Base-by-base conservation (phyloP, 1,140 invertebrate species). In the Aphelenchoides fujianensis region DNA sequence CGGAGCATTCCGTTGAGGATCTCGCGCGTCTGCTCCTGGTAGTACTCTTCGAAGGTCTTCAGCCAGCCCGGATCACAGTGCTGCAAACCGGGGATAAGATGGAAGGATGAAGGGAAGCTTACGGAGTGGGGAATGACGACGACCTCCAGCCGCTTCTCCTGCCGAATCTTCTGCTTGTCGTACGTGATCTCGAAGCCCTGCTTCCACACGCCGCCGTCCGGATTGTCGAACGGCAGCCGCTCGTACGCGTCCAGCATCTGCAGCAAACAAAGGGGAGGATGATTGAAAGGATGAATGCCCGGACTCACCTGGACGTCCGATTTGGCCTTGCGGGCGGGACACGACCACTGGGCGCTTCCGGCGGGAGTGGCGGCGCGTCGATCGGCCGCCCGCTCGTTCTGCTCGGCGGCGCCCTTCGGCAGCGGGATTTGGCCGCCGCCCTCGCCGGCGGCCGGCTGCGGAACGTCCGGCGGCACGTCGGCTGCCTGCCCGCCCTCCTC, bases 121-220 rank as follows among this genome's bases (percentile, higher is more conserved):
- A n/a, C n/a, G 0, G 94, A 97, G 87, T 98, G 95, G 2, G 95
- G 95, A 7, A 98, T 89, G n/a, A 98, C 91, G 85, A 96, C 93
- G 0, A 98, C 92, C 86, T 91, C 92, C 0, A 98, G 86, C 84
- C 92, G 93, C 78, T 91, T 90, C 70, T 90, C 88, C 16, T 87
- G 85, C 82, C 89, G 90, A 89, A 92, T 95, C 69, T 92, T 89
- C 32, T 89, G 86, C 9, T 88, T 86, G 81, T 92, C 88, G 71
- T 94, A 93, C 69, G 89, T 88, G 19, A 98, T 89, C 75, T 92
- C 89, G 92, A 92, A 97, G 0, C 94, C 96, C 87, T 99, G 96
- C 85, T 98, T 99, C 96, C 96, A 99, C 0, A 90, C 93, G 5
- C 96, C 96, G 2, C 96, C 96, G 87, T 98, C 92, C 27, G 89